phyloP scores from a whole-genome alignment of 1,140 invertebrate genomes.

The Drosophila tani region DNA sequence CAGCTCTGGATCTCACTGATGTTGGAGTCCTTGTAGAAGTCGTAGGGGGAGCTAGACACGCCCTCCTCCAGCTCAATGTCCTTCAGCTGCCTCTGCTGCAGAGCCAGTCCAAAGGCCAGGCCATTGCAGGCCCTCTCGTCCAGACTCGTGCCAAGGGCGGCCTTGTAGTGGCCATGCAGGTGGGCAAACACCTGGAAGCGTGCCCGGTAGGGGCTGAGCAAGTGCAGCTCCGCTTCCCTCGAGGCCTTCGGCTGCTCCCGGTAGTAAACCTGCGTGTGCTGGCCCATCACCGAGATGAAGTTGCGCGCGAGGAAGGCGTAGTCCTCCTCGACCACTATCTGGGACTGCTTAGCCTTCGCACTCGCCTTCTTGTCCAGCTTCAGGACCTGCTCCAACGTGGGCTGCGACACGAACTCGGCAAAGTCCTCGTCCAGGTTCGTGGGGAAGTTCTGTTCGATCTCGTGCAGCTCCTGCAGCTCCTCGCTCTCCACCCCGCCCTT shows the following conservation, averaged over 20 bases:
- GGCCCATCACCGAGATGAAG: conserved; percentile 72
- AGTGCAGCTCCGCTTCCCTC: conserved; percentile 34
- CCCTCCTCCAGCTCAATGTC: conserved; percentile 51
- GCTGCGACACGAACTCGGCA: conserved; percentile 86
- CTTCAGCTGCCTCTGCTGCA: conserved; percentile 65
- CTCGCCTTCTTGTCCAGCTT: conserved; percentile 56
- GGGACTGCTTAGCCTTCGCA: conserved; percentile 56
- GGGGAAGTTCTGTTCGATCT: conserved; percentile 92
- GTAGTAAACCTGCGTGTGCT: conserved; percentile 62
- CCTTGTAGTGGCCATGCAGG: conserved; percentile 64
- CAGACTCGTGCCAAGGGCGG: conserved; percentile 52
- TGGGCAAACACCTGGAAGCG: conserved; percentile 72
- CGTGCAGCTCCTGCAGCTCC: conserved; percentile 89
- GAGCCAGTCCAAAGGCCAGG: conserved; percentile 58
- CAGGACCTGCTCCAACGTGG: conserved; percentile 81
- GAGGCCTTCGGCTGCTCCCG: conserved; percentile 16
- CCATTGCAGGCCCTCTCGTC: conserved; percentile 70
- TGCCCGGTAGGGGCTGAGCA: conserved; percentile 54
- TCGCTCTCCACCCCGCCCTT: conserved; percentile 89
- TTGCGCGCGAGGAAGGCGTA: conserved; percentile 70
- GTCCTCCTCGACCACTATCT: conserved; percentile 75
- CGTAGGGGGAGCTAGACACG: conserved; percentile 67
- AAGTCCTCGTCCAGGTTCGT: conserved; percentile 90
- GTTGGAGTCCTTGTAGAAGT: conserved; percentile 96
- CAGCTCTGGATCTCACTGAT: conserved; percentile 91